Evolutionary conservation across 2,797 vertebrate species (phyloP), one percentile per base, ranked within the genome.

Genomic region (Eulemur coronatus): DNA sequence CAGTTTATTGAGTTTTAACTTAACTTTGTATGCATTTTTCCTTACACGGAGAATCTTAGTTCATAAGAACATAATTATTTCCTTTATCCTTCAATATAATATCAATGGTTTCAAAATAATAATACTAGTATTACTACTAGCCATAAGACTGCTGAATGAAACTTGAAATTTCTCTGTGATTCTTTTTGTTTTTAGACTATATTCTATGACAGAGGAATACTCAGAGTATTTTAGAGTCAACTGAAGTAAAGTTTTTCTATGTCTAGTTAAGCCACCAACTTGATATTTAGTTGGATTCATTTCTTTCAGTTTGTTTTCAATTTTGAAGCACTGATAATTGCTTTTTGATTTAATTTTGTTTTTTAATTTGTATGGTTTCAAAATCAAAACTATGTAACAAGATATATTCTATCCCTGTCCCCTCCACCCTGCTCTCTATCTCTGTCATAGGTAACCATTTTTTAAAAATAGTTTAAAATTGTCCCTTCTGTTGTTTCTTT

Each of bases 221-320:
- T 84, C 20, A 67, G 57, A 38, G 61, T 41, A n/a, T 73, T 88
- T 75, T 61, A 67, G 57, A 50, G 57, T 80, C 9, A 46, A 4
- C 1, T 24, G 30, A 93, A 67, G 70, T 65, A 24, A 69, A 67
- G 2, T 35, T 78, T 26, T 91, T 87, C 81, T 95, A 1, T 59
- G 22, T 35, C 38, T 46, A 50, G 22, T 73, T 67, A 67, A 26
- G 50, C 43, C 2, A 67, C 28, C 57, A 61, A 67, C 33, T 61
- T 28, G 48, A 20, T 69, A 61, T 92, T 89, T 89, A 89, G 35
- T 73, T 82, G 35, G 43, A 46, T 82, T 52, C 18, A 73, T 84
- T 86, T 84, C n/a, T 69, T 82, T 87, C 33, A 38, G 22, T 91
- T 92, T 72, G n/a, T 55, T 84, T 93, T 94, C 35, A 72, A 28